Conservation (phyloP, 2,113 vertebrate species). For the Lipophrys pholis region DNA sequence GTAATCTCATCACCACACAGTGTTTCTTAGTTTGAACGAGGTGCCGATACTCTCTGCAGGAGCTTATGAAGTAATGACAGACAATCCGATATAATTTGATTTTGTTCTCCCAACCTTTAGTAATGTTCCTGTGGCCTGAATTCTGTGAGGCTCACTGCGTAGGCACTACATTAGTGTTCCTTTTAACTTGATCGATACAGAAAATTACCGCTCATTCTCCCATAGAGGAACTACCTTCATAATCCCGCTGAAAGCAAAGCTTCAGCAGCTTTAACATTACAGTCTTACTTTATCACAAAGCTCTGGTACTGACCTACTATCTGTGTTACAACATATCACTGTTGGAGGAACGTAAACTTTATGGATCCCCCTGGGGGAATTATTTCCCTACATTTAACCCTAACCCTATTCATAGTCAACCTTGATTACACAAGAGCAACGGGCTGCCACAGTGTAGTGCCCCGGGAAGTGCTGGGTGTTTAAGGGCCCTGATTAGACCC, state of each 20-base stretch:
- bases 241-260: background rate
- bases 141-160: background rate
- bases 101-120: background rate
- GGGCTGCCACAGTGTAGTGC: too few species aligned
- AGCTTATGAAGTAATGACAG: background rate
- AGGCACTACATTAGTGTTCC: background rate
- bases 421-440: too few species aligned
- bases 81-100: background rate
- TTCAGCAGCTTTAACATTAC: background rate
- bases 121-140: background rate
- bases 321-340: too few species aligned
- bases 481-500: too few species aligned
- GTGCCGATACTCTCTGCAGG: background rate
- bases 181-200: background rate
- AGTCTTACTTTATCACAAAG: too few species aligned
- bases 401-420: too few species aligned
- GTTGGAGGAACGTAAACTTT: too few species aligned
- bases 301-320: background rate
- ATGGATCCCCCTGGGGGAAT: too few species aligned
- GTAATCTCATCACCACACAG: background rate
- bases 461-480: too few species aligned
- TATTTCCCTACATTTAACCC: too few species aligned
- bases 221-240: background rate
- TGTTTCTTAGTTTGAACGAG: background rate
- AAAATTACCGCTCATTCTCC: background rate